These are phyloP conservation scores for Patella caerulea DNA, from an alignment of 2,888 invertebrate species.

Conservation along the genomic window DNA sequence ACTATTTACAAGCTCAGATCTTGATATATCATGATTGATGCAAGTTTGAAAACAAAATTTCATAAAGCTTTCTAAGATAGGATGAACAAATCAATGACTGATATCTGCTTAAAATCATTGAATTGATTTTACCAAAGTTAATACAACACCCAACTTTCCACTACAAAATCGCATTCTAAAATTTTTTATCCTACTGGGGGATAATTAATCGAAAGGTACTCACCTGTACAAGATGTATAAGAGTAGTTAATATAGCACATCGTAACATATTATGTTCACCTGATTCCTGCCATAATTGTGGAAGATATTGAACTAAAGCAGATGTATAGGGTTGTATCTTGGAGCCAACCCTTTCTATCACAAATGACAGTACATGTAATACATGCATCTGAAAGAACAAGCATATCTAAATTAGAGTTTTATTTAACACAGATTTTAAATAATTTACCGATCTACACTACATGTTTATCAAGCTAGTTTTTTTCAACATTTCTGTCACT, in stretches of 20 bases:
- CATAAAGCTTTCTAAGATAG: no score
- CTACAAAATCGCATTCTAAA: neutral
- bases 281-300: constrained; percentile 89
- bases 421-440: neutral
- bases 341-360: constrained; percentile 88
- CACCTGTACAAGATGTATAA: constrained; percentile 87
- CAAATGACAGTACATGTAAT: constrained; percentile 88
- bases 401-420: neutral
- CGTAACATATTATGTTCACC: constrained; percentile 90
- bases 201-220: neutral
- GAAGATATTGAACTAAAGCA: constrained; percentile 85
- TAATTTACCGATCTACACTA: no score
- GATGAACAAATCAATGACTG: no score
- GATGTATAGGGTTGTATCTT: constrained; percentile 80
- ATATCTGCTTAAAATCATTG: no score
- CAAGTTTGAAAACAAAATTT: no score
- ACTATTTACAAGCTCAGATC: no score
- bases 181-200: no score
- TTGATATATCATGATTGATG: no score
- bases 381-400: constrained; percentile 83
- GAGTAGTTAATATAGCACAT: constrained; percentile 89
- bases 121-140: neutral
- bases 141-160: neutral
- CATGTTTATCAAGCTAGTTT: no score
- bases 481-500: no score